Base-by-base conservation (phyloP, 2,888 invertebrate genomes). In the Morpho deidamia region DNA sequence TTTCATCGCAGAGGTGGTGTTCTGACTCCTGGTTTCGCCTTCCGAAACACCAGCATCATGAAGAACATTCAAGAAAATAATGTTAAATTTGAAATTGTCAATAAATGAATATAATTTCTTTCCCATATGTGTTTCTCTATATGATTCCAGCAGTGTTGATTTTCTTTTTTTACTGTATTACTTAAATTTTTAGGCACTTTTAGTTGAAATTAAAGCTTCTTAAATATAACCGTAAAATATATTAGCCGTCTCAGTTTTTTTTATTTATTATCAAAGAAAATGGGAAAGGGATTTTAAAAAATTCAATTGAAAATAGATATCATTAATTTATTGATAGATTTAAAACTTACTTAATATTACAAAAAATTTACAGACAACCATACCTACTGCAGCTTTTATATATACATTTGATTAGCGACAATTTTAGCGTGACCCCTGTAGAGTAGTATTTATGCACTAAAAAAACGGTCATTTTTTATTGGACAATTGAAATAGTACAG, bases 1-100 rank as follows among this genome's bases (percentile, higher is more conserved):
- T 64, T 64, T 8, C n/a, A 61, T 85, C 91, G 55, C 80, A 96
- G 95, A 10, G 97, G 97, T 34, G 98, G 98, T 9, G 97, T 98
- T 1, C 89, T 94, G 55, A 91, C 98, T 0, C 96, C 98, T 0
- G 97, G 94, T 1, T 93, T 93, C 9, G 97, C 97, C 0, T 99
- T 98, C 84, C 90, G 90, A 0, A 92, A 96, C 61, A 97, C 98
- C 0, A 91, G 91, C 32, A 84, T 98, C 14, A 92, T 97, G 57
- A 91, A 94, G 35, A 92, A 94, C 59, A 89, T 99, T 12, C 90
- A 92, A 53, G 92, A 94, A 47, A 92, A 94, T 76, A 94, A 94
- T 48, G 74, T 95, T n/a, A 93, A 87, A 53, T 95, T 95, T 73
- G 93, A 95, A 74, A 90, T 95, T 52, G 11, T 56, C 23, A 35